Conservation (phyloP, 2,797 vertebrate species). For the Remorina albescens region DNA sequence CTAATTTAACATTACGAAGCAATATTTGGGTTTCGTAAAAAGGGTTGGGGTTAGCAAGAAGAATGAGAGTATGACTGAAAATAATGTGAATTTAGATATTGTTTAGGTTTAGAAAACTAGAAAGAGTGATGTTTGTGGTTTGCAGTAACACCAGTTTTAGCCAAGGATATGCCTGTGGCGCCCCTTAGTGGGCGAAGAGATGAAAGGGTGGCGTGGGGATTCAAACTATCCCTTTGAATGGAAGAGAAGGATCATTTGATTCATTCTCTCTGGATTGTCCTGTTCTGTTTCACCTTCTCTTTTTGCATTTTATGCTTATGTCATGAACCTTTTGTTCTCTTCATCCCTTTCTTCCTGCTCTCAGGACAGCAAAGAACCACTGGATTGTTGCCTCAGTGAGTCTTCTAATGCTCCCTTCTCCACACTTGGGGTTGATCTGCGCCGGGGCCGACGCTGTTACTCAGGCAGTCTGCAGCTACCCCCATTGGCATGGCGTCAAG, state of each 20-base stretch:
- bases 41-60: neutral
- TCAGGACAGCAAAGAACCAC: conserved; percentile 89
- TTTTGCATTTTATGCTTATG: neutral
- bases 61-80: neutral
- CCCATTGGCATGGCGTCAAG: conserved; percentile 92
- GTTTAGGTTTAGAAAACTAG: neutral
- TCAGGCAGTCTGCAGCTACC: conserved; percentile 95
- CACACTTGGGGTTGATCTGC: conserved; percentile 92
- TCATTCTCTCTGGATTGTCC: neutral
- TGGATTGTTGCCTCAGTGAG: conserved; percentile 90
- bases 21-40: neutral
- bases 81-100: neutral
- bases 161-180: conserved; percentile 30
- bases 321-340: neutral
- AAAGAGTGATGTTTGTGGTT: neutral
- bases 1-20: neutral
- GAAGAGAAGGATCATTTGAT: neutral
- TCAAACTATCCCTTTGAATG: neutral
- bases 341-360: neutral
- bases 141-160: neutral
- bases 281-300: neutral
- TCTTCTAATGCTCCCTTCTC: conserved; percentile 91
- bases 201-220: neutral
- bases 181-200: conserved; percentile 65
- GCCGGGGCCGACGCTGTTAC: conserved; percentile 90